These are phyloP conservation scores for Siphlonurus alternatus DNA, from an alignment of 2,888 invertebrate genomes.

Conservation along the genomic window DNA sequence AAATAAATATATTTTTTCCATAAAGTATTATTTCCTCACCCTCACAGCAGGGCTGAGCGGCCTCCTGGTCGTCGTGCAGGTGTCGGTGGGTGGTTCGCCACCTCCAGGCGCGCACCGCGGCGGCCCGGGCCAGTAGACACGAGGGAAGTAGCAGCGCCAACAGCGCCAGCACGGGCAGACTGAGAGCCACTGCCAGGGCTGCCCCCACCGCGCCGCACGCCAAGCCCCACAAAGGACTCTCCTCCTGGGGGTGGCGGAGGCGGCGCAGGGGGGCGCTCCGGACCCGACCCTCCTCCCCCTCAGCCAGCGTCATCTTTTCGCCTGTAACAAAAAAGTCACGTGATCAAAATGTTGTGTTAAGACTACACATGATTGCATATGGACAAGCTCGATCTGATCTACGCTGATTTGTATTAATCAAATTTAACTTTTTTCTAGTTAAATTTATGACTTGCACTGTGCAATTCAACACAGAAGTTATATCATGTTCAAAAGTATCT, in stretches of 20 bases:
- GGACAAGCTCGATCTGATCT: too few species aligned
- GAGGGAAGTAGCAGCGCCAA: slow-evolving; percentile 23
- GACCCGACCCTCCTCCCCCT: slow-evolving; percentile 7
- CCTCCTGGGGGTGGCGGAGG: slow-evolving; percentile 26
- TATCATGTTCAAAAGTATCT: too few species aligned
- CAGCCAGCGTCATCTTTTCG: background rate
- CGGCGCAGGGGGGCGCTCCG: slow-evolving; percentile 25
- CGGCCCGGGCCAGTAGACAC: slow-evolving; percentile 15
- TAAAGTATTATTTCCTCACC: background rate
- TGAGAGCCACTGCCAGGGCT: slow-evolving; percentile 21
- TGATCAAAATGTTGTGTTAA: too few species aligned
- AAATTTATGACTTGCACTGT: too few species aligned
- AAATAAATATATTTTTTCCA: too few species aligned
- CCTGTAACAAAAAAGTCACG: background rate
- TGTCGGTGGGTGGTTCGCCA: background rate
- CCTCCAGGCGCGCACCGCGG: slow-evolving; percentile 16
- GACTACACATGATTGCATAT: too few species aligned
- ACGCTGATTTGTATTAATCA: too few species aligned
- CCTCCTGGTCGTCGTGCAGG: background rate
- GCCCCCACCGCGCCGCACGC: slow-evolving; percentile 23
- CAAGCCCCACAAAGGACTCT: slow-evolving; percentile 22
- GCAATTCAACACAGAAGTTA: too few species aligned
- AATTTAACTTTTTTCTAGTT: too few species aligned
- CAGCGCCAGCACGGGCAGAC: slow-evolving; percentile 22
- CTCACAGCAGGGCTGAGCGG: background rate